Evolutionary conservation across 2,113 vertebrate genomes (phyloP).

Genomic region (Tragulus kanchil): DNA sequence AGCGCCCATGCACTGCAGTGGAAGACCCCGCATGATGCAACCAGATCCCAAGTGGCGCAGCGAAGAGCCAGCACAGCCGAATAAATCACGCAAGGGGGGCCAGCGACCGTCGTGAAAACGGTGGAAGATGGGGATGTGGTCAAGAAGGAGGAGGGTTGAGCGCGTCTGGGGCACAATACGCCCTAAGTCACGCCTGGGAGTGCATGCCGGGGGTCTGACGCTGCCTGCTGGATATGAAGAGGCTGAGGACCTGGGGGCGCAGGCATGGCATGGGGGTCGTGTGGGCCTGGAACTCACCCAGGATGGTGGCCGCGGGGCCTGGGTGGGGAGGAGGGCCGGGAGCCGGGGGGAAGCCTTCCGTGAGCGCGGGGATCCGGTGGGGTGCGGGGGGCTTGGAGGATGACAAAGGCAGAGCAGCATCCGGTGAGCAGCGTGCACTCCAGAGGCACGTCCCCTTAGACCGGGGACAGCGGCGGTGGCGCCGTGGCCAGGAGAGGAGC

Average conservation of each 20-base stretch:
- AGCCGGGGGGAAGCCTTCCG: background rate
- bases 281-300: background rate
- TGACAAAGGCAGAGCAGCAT: background rate
- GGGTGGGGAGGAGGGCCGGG: background rate
- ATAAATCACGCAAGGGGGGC: background rate
- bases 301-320: background rate
- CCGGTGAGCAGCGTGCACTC: background rate
- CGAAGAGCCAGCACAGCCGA: background rate
- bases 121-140: background rate
- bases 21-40: background rate
- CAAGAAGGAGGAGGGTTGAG: background rate
- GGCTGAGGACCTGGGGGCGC: background rate
- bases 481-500: background rate
- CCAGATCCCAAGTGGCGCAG: background rate
- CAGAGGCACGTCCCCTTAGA: background rate
- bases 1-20: background rate
- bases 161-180: background rate
- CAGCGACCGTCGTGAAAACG: background rate
- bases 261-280: background rate
- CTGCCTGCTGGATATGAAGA: background rate
- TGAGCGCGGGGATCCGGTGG: no score
- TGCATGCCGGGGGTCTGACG: background rate
- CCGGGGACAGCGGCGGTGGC: accelerated
- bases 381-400: background rate
- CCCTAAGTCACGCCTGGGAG: no score